Evolutionary conservation across 1,140 invertebrate species (phyloP).

Genomic region (Cepaea nemoralis): DNA sequence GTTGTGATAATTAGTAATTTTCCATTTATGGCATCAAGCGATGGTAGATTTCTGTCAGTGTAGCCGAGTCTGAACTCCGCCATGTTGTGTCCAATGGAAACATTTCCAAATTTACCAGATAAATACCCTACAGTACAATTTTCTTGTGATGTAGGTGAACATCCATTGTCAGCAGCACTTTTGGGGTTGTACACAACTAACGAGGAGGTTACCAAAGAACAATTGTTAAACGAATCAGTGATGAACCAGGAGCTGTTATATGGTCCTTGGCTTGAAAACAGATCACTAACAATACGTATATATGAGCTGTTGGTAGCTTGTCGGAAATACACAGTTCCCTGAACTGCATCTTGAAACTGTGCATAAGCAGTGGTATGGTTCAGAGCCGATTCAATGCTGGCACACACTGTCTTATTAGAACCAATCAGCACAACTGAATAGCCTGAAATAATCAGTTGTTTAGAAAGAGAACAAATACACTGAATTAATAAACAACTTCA

Average conservation of each 20-base stretch:
- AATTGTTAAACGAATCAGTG: not conserved
- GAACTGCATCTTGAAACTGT: not conserved
- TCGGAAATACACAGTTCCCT: conserved; percentile 21
- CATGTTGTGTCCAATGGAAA: not conserved
- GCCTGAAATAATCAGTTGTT: not conserved
- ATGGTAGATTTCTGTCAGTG: conserved; percentile 19
- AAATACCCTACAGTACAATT: conserved; percentile 7
- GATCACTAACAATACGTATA: conserved; percentile 25
- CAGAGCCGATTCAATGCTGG: conserved; percentile 1
- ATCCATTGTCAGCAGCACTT: not conserved
- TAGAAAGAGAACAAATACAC: not conserved
- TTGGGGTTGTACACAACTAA: not conserved
- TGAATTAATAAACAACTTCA: too few relatives aligned
- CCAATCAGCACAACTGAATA: not conserved
- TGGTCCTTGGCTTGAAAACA: not conserved
- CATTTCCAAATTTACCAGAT: conserved; percentile 16
- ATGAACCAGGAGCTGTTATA: not conserved
- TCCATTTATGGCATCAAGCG: not conserved
- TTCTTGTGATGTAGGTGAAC: not conserved
- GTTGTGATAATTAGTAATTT: not conserved
- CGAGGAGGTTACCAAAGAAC: not conserved
- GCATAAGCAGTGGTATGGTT: conserved; percentile 3
- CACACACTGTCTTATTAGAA: conserved; percentile 21
- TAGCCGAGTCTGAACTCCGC: not conserved
- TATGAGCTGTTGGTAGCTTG: not conserved